phyloP scores from a whole-genome alignment of 2,797 vertebrate species.

The Spondyliosoma cantharus region DNA sequence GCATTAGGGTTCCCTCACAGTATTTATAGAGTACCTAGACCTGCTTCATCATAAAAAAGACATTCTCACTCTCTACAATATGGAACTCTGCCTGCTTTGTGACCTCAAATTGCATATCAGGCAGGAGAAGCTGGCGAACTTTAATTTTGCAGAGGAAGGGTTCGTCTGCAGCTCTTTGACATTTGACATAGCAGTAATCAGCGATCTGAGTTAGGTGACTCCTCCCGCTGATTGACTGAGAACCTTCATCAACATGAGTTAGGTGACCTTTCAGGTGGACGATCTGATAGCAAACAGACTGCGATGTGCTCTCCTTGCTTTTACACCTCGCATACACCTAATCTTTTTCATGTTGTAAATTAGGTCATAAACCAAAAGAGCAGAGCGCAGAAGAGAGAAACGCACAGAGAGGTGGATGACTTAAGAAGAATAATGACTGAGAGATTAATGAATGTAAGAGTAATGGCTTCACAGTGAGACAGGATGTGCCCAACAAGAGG shows the following conservation, averaged over 20 bases:
- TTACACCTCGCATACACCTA: background rate
- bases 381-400: background rate
- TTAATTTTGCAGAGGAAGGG: background rate
- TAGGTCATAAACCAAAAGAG: background rate
- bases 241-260: too few relatives aligned
- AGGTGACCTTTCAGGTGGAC: conserved; percentile 9
- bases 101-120: background rate
- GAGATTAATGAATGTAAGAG: conserved; percentile 22
- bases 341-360: conserved; percentile 2
- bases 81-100: background rate
- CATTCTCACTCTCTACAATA: too few relatives aligned
- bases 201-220: too few relatives aligned
- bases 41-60: too few relatives aligned
- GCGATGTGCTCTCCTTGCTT: background rate
- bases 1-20: too few relatives aligned
- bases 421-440: conserved; percentile 18
- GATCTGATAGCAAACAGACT: background rate
- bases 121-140: background rate
- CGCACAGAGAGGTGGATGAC: background rate
- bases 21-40: too few relatives aligned
- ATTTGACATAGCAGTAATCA: background rate
- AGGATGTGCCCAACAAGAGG: background rate
- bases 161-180: background rate
- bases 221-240: too few relatives aligned
- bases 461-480: conserved; percentile 13